Base-by-base conservation (phyloP, 1,140 invertebrate genomes). In the Steinernema feltiae region DNA sequence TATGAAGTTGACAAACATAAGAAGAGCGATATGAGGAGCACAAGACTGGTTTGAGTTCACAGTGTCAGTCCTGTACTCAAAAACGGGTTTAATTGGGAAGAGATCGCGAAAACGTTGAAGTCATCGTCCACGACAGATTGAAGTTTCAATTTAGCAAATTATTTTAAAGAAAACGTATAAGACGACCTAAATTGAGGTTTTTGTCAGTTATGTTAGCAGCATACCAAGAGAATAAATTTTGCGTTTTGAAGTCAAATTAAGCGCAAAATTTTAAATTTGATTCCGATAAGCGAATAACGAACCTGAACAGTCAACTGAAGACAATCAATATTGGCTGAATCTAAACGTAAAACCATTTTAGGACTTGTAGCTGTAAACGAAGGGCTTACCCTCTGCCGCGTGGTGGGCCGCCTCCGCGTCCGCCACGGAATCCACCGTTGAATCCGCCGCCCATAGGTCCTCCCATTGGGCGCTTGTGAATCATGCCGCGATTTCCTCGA, bases 21-120 rank as follows among this genome's bases (percentile, higher is more conserved):
- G 24, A 63, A 7, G 24, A 63, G 12, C 7, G 12, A 12, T n/a
- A 46, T n/a, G 41, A 46, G 41, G 41, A 46, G 41, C 41, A n/a
- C 41, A 46, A 46, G 41, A 46, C 41, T 7, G n/a, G 41, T n/a
- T 46, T 46, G 41, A 46, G 41, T 46, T n/a, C n/a, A n/a, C n/a
- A n/a, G 41, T 7, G n/a, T 46, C 7, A 7, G 41, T 46, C 41
- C n/a, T 46, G 41, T n/a, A 46, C 41, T 46, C 41, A 46, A 46
- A 46, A 46, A 46, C 41, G n/a, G 41, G n/a, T 46, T 46, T 12
- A 63, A 63, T n/a, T 63, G 53, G 53, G 53, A 63, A 18, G 53
- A 63, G 53, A 63, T 63, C 53, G 53, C 53, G 53, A 63, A 63
- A 63, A 63, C 53, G 53, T 63, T 63, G 53, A 63, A n/a, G 15